Conservation (phyloP, 2,797 vertebrate genomes). For the Cyprinella venusta region DNA sequence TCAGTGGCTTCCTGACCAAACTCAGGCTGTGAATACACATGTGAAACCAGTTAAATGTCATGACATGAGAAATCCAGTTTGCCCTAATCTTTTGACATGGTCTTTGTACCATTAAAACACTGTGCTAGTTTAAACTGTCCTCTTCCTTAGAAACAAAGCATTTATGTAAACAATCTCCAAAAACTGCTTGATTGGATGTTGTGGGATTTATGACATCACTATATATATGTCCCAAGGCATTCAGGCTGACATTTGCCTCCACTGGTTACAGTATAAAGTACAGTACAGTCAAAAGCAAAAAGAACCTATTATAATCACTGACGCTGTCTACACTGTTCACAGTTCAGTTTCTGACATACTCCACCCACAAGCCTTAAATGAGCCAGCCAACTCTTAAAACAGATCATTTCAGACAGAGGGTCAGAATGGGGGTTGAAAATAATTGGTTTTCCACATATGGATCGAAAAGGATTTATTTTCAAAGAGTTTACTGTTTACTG, state of each 20-base stretch:
- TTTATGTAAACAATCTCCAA: background rate
- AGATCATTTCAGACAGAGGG: too few relatives aligned
- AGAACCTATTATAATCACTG: background rate
- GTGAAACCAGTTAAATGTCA: background rate
- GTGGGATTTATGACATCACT: background rate
- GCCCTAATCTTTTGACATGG: background rate
- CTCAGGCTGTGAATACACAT: slow-evolving; percentile 81
- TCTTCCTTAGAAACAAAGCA: background rate
- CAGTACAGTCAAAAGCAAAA: background rate
- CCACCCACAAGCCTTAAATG: background rate
- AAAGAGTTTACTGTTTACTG: background rate
- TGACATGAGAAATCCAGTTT: background rate
- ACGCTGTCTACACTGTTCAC: background rate
- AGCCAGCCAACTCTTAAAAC: too few relatives aligned
- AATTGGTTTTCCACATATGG: too few relatives aligned
- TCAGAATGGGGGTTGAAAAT: too few relatives aligned
- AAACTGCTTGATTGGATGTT: background rate
- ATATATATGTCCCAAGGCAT: background rate
- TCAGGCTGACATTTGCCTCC: background rate
- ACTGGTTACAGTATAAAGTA: background rate
- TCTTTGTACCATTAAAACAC: background rate
- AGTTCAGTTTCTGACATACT: too few relatives aligned
- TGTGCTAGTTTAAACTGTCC: background rate
- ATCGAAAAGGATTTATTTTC: too few relatives aligned
- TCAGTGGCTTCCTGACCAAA: slow-evolving; percentile 96